Evolutionary conservation across 1,140 invertebrate genomes (phyloP), one percentile per base, ranked within the genome.

Genomic region (Odontomachus brunneus): DNA sequence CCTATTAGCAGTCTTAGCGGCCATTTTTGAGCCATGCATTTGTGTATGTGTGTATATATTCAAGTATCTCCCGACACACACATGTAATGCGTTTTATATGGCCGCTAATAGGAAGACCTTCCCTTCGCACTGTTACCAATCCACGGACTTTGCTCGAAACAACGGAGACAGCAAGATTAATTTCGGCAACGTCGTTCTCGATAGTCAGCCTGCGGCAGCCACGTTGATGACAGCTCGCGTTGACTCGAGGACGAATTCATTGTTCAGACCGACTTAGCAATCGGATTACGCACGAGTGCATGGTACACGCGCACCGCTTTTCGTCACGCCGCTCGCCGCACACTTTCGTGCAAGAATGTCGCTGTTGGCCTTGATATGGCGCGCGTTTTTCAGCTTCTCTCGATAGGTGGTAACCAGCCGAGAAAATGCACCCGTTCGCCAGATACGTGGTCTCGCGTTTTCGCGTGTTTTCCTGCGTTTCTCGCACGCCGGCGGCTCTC

Each of bases 351-450:
- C 65, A 65, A 33, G 73, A 84, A 78, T 76, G 51, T 15, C 24
- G 53, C 26, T 33, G 38, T 38, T 49, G 33, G 22, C 72, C 76
- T 86, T 82, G 72, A 57, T 82, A 53, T n/a, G n/a, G n/a, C n/a
- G 59, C 55, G 62, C 62, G 53, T 29, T 22, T 19, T 72, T 55
- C 55, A 48, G 26, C 12, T 76, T 73, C 44, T 51, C 57, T 63
- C 67, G 44, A 22, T 19, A 59, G 33, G 11, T 48, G 65, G 17
- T 33, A 33, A 33, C 19, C 33, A 24, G 57, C 63, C 48, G 66
- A 82, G 83, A 84, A 85, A 84, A 85, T 49, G 73, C 78, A 85
- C 85, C 83, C 74, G 81, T 59, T 44, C 19, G 33, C 12, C n/a
- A n/a, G 44, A 26, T 60, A 59, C 57, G 75, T 72, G 73, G 69